Evolutionary conservation across 1,140 invertebrate species (phyloP), one percentile per base, ranked within the genome.

Genomic region (Eumeta japonica): DNA sequence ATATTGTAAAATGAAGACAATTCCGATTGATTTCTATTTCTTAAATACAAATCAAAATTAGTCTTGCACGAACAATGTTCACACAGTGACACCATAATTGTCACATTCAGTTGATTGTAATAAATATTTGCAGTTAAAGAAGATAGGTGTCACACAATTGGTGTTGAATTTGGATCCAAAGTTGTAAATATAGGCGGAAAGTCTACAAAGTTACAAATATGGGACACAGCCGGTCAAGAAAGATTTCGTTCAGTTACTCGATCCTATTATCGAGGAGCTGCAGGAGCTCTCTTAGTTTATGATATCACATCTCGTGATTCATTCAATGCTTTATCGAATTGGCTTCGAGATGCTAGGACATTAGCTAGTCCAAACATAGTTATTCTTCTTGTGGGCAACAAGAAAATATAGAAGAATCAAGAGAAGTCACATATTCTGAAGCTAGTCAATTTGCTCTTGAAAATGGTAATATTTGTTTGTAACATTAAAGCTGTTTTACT

Each of bases 311-410:
- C 86, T 39, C 77, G 88, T 37, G 88, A 91, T 52, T 88, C 86
- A 20, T 92, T 90, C 57, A 90, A 89, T 68, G 85, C 87, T 41
- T 70, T 91, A 29, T 78, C 82, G 11, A 88, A 87, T 40, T 92
- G 89, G 89, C 77, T 93, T 3, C 83, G 88, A 56, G 90, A 94
- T 78, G 90, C 90, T 5, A 78, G 89, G 16, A 89, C 89, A 41
- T 76, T 94, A 45, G 89, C 90, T 38, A 91, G 88, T 60, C 88
- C 89, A 16, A 91, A 92, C 56, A 92, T 90, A 54, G 83, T 89
- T 11, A 88, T 90, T 41, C 68, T 90, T 7, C 66, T 90, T 32
- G 87, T 90, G 39, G 89, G 88, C 2, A 92, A 92, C 61, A 92
- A 92, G 56, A 87, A 85, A 61, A 92, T 68, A 66, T 90, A 42